A percentile compares a stretch with the other conserved stretches of the same genome.
phyloP scores from a whole-genome alignment of 2,113 vertebrate species.

The Rostratula benghalensis region DNA sequence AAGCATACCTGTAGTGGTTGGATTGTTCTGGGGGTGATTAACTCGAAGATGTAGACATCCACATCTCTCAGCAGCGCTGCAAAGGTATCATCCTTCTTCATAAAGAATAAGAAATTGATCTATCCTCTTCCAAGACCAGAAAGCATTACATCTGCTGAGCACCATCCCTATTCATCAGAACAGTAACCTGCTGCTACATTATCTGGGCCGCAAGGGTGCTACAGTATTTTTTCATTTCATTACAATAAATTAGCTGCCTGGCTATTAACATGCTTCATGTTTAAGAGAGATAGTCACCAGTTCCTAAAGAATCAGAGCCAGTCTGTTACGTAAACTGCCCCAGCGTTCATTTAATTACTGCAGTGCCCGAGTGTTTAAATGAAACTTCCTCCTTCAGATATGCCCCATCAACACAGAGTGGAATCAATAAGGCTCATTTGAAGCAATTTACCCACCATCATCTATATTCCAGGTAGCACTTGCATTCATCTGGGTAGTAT shows the following conservation, averaged over 20 bases:
- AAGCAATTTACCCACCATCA: constrained; percentile 11
- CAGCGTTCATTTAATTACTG: constrained; percentile 57
- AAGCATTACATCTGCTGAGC: constrained; percentile 16
- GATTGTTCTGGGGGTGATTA: not conserved
- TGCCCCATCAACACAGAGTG: constrained; percentile 25
- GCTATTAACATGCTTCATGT: constrained; percentile 12
- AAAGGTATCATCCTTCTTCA: constrained; percentile 24
- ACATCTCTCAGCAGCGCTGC: not conserved
- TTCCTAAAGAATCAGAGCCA: constrained; percentile 12
- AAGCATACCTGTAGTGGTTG: not conserved
- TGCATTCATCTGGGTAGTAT: constrained; percentile 6
- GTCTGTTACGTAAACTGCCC: not conserved
- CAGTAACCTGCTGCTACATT: constrained; percentile 20
- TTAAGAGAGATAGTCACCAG: constrained; percentile 3
- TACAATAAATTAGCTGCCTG: constrained; percentile 42
- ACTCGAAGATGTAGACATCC: not conserved
- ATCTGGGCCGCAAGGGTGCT: not conserved
- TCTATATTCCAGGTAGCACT: constrained; percentile 12
- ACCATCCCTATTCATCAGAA: constrained; percentile 8
- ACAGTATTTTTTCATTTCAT: constrained; percentile 29
- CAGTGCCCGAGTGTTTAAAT: constrained; percentile 45
- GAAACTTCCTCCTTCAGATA: constrained; percentile 44
- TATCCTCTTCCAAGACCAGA: not conserved
- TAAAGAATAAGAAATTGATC: constrained; percentile 31
- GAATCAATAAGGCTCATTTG: constrained; percentile 68